Evolutionary conservation across 2,888 invertebrate genomes (phyloP).

Genomic region (Noctuana brunneofusca): DNA sequence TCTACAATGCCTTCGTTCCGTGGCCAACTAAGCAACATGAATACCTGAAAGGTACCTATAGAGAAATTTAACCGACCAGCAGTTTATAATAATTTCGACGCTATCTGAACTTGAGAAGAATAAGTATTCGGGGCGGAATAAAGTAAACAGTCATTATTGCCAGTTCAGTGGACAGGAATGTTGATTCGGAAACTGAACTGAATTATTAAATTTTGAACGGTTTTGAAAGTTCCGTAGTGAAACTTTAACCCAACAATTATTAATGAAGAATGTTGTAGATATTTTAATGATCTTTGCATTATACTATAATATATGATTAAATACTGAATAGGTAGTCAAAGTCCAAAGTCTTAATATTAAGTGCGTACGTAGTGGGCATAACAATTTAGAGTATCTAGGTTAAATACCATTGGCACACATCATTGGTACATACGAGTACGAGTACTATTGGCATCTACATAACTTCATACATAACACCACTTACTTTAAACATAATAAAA

Average conservation of each 20-base stretch:
- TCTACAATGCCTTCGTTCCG: neutral
- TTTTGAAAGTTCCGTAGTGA: neutral
- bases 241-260: neutral
- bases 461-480: too few species aligned
- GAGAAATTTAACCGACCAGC: neutral
- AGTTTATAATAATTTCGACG: neutral
- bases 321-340: too few species aligned
- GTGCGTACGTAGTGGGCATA: too few species aligned
- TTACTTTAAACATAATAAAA: too few species aligned
- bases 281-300: too few species aligned
- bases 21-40: neutral
- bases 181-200: constrained; percentile 14
- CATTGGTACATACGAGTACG: too few species aligned
- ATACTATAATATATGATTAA: too few species aligned
- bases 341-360: too few species aligned
- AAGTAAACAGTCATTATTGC: constrained; percentile 16
- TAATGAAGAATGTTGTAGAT: neutral
- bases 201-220: constrained; percentile 2
- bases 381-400: too few species aligned
- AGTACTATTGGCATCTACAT: too few species aligned
- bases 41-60: neutral
- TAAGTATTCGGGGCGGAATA: constrained; percentile 6
- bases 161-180: constrained; percentile 2
- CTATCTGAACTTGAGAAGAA: neutral
- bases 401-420: too few species aligned